Evolutionary conservation across 2,797 vertebrate species (phyloP), one percentile per base, ranked within the genome.

Genomic region (Sciurus vulgaris): DNA sequence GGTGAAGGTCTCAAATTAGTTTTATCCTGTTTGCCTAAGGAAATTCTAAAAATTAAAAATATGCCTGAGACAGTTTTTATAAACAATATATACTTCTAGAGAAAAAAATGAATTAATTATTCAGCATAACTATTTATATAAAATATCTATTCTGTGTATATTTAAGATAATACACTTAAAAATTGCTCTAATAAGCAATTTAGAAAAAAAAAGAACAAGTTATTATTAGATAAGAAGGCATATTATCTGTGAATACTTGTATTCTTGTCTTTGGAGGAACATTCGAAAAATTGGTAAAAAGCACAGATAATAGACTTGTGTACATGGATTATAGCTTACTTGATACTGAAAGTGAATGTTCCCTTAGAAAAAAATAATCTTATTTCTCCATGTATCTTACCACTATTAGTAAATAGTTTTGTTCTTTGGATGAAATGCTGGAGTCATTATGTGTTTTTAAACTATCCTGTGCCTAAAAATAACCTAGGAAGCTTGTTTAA

Each of bases 51-150:
- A 79, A 95, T 96, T 93, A 86, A 96, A 97, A 93, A 89, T 56
- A 69, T 91, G 94, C 82, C 86, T 93, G 79, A 96, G 94, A 86
- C n/a, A 69, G 86, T 56, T 85, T 94, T 92, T 95, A 95, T 96
- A 93, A 98, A 95, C 96, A 96, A 97, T 97, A 69, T 59, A 96
- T 96, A 74, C 10, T 93, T 93, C 51, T 28, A 95, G 78, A 96
- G 44, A 89, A 89, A 96, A 96, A 93, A 83, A 9, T 93, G 38
- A n/a, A 96, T 96, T 91, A 97, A 96, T 97, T 97, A 97, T 96
- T 98, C 56, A 97, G 41, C 28, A 94, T 7, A 88, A 83, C 91
- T 97, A 95, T 96, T 95, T 96, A 97, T 95, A 93, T 7, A 79
- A 77, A 85, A 96, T 93, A 47, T 96, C 82, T n/a, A 86, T 30